Evolutionary conservation across 2,888 invertebrate species (phyloP), one percentile per base, ranked within the genome.

Genomic region (Megaustenia siamemsis): DNA sequence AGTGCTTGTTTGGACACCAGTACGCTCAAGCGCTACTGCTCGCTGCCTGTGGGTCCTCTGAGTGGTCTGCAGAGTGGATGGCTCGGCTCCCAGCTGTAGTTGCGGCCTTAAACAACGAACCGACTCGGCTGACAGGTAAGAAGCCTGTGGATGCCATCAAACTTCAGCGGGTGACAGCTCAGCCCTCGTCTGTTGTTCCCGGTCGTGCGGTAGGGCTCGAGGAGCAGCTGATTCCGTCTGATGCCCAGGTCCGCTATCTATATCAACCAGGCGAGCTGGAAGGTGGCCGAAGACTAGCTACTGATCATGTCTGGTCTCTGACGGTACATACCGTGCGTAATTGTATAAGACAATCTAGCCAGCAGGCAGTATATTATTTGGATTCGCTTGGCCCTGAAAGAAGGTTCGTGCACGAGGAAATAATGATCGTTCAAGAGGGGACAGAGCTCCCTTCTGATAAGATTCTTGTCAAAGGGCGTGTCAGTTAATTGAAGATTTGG

Each of bases 1-100:
- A 75, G 75, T 49, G 75, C 8, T 49, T 45, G 2, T 75, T 75
- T 3, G 75, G 75, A 6, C 8, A 2, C n/a, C 75, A 75, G 75
- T 75, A 35, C 18, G 15, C 35, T 10, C 75, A 49, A 28, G 75
- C 12, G 75, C 5, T 69, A 28, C 63, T 24, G 28, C 63, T 63
- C 8, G n/a, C 24, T 63, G 24, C 63, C 21, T 45, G 45, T 12
- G 45, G 6, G 45, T 45, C 5, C 45, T 45, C 8, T 12, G n/a
- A n/a, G n/a, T n/a, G n/a, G n/a, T n/a, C 28, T 1, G n/a, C 28
- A 5, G 60, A 60, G 28, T 60, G 28, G 60, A 28, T 60, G 60
- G 6, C 6, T 6, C 6, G 6, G 5, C n/a, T 43, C 8, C 71
- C 40, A 24, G 71, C 4, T 10, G 45, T 73, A 3, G 53, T 56